Conservation (phyloP, 2,113 vertebrate species). For the Gallinago undulata region DNA sequence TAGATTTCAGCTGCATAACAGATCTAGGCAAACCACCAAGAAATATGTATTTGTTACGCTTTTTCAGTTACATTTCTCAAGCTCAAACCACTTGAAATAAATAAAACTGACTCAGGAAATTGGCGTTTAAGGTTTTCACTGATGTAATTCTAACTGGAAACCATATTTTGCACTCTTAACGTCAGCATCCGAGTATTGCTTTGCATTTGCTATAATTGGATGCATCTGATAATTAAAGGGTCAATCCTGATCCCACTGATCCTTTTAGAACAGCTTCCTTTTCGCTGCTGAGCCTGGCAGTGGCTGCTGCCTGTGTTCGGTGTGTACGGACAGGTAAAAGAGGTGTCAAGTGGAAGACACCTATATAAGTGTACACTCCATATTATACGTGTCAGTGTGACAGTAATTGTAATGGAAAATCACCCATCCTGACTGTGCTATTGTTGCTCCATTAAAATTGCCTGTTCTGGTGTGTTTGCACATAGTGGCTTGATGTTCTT, state of each 20-base stretch:
- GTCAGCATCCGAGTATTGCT: background rate
- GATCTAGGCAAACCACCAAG: conserved; percentile 35
- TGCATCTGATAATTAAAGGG: background rate
- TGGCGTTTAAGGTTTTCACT: background rate
- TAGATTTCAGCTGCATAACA: conserved; percentile 28
- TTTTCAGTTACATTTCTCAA: conserved; percentile 4
- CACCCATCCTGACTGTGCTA: background rate
- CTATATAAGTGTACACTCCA: background rate
- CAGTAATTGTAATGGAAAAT: background rate
- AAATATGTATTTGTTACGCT: conserved; percentile 29
- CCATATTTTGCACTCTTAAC: background rate
- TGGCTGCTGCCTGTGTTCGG: background rate
- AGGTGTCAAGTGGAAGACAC: background rate
- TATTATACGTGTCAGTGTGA: background rate
- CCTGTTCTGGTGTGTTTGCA: background rate
- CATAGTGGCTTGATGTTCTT: background rate
- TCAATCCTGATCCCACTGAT: background rate
- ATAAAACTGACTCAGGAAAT: conserved; percentile 23
- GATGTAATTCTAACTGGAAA: background rate
- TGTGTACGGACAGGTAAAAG: background rate
- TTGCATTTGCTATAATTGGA: background rate
- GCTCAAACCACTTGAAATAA: conserved; percentile 19
- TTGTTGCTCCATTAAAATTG: background rate
- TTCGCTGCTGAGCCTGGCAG: background rate
- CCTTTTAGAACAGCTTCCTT: background rate